Evolutionary conservation across 1,140 invertebrate genomes (phyloP).

Genomic region (Leptopilina boulardi): DNA sequence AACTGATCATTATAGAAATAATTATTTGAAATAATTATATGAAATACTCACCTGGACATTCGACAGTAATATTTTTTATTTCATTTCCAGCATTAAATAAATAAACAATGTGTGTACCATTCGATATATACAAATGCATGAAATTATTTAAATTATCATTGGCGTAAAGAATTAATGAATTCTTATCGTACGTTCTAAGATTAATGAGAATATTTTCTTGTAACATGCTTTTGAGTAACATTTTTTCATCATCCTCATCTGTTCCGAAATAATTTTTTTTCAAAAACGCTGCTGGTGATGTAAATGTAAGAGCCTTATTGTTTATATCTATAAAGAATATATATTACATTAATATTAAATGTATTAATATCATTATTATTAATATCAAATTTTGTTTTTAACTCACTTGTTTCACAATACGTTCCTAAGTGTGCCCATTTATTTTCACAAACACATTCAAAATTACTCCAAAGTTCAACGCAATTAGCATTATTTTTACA

Average conservation of each 20-base stretch:
- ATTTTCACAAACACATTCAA: constrained; percentile 93
- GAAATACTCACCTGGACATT: constrained; percentile 79
- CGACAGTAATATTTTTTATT: constrained; percentile 87
- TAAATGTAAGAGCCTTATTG: constrained; percentile 91
- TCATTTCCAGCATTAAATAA: constrained; percentile 89
- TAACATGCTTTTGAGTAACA: constrained; percentile 84
- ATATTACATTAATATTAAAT: constrained; percentile 32
- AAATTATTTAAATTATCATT: constrained; percentile 97
- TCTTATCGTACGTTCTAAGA: constrained; percentile 89
- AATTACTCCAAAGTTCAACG: constrained; percentile 94
- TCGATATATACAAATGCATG: constrained; percentile 90
- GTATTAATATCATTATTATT: constrained; percentile 6
- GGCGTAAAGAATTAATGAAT: constrained; percentile 90
- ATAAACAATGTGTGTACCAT: constrained; percentile 85
- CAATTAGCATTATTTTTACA: constrained; percentile 94
- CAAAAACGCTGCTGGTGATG: constrained; percentile 85
- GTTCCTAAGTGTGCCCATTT: constrained; percentile 92
- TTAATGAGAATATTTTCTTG: constrained; percentile 89
- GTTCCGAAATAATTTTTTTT: constrained; percentile 85
- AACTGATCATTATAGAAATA: too few species aligned
- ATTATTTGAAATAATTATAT: neutral
- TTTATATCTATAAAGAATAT: constrained; percentile 86
- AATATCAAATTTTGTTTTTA: neutral
- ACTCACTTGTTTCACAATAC: constrained; percentile 92
- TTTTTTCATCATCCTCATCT: constrained; percentile 78